A percentile compares a stretch with the other conserved stretches of the same genome.
phyloP scores from a whole-genome alignment of 2,113 vertebrate genomes.

The Cochlearius cochlearius region DNA sequence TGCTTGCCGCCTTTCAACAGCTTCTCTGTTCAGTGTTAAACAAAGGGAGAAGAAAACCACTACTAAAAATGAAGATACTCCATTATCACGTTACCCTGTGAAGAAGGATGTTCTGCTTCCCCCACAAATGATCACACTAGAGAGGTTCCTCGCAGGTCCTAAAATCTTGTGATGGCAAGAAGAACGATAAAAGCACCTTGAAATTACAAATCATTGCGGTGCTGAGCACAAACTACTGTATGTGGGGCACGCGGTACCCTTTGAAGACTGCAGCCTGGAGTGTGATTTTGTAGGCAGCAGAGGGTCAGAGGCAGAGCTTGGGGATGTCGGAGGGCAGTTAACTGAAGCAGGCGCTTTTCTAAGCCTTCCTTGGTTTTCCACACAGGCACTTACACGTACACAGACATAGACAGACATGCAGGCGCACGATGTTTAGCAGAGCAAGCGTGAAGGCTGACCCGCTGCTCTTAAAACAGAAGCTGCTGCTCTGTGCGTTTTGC shows the following conservation, averaged over 20 bases:
- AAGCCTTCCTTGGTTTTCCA: background rate
- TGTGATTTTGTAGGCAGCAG: background rate
- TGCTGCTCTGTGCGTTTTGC: background rate
- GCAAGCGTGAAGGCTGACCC: rapidly evolving
- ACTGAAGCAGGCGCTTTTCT: background rate
- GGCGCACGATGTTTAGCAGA: rapidly evolving
- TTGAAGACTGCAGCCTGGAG: background rate
- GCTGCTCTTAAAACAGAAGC: rapidly evolving
- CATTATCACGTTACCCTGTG: background rate
- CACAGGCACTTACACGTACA: rapidly evolving
- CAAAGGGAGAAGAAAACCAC: background rate
- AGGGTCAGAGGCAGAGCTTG: background rate
- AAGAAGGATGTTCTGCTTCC: background rate
- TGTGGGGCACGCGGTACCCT: background rate
- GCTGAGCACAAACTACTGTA: background rate
- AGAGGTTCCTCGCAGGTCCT: background rate
- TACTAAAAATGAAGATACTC: background rate
- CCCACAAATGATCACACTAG: background rate
- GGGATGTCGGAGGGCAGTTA: background rate
- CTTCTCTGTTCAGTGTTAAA: background rate
- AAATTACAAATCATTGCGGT: background rate
- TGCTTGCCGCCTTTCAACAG: background rate
- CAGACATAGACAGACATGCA: background rate
- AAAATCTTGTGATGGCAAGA: background rate
- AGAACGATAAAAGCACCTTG: background rate